These are phyloP conservation scores for Pogonocherus hispidulus DNA, from an alignment of 2,888 invertebrate species.

Conservation along the genomic window DNA sequence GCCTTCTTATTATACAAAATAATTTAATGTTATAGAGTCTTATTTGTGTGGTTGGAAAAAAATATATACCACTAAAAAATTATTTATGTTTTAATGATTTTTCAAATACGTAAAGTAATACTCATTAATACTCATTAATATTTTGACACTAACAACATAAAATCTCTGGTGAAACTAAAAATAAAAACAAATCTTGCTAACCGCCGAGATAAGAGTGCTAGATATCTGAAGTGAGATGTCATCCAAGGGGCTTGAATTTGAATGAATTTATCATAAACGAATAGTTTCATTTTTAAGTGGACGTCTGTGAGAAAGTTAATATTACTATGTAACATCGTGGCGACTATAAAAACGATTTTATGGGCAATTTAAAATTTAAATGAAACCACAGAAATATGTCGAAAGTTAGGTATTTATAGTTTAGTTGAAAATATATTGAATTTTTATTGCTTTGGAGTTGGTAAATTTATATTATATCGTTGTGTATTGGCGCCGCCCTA, in stretches of 20 bases:
- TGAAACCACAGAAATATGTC: slow-evolving; percentile 14
- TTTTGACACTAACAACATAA: too few relatives aligned
- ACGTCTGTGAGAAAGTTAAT: slow-evolving; percentile 4
- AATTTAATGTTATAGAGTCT: too few relatives aligned
- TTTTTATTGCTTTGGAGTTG: slow-evolving; percentile 9
- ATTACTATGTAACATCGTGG: background rate
- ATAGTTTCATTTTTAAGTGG: slow-evolving; percentile 12
- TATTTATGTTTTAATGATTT: too few relatives aligned
- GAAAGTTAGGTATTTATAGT: slow-evolving; percentile 5
- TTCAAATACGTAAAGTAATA: too few relatives aligned
- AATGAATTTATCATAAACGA: background rate
- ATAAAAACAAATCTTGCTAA: too few relatives aligned
- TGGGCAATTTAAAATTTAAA: slow-evolving; percentile 2
- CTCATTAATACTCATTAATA: too few relatives aligned
- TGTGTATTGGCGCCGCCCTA: background rate
- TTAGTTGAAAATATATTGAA: background rate
- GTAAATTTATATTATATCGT: background rate
- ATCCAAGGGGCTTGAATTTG: background rate
- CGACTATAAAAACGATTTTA: slow-evolving; percentile 16
- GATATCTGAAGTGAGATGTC: background rate
- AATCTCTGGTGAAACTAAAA: too few relatives aligned
- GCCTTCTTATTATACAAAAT: too few relatives aligned
- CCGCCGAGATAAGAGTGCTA: too few relatives aligned
- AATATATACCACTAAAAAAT: too few relatives aligned
- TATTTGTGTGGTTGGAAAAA: too few relatives aligned